Evolutionary conservation across 2,888 invertebrate species (phyloP).

Genomic region (Dendrolimus houi): DNA sequence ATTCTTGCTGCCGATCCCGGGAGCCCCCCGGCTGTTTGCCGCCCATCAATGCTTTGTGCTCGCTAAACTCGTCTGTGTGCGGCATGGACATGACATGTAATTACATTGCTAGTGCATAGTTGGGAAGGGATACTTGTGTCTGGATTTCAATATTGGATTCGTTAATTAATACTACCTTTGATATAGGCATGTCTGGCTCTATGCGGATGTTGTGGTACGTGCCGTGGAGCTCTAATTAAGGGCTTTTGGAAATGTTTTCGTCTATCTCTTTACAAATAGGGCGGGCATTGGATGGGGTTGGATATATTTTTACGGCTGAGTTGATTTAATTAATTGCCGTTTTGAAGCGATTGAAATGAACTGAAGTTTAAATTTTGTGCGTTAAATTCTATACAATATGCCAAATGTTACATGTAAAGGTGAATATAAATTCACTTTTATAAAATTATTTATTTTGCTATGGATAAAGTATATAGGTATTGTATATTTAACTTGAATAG

Average conservation of each 20-base stretch:
- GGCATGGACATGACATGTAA: conserved; percentile 39
- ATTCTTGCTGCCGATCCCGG: conserved; percentile 26
- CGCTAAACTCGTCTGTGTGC: conserved; percentile 24
- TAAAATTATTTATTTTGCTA: no score
- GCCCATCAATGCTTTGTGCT: conserved; percentile 34
- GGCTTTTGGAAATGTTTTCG: conserved; percentile 23
- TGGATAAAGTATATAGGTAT: no score
- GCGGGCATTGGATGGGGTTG: conserved; percentile 16
- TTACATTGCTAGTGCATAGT: conserved; percentile 30
- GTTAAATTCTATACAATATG: no score
- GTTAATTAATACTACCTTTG: conserved; percentile 49
- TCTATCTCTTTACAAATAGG: conserved; percentile 14
- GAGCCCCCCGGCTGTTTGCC: conserved; percentile 21
- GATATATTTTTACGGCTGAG: background rate
- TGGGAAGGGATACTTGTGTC: conserved; percentile 17
- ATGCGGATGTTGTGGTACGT: conserved; percentile 25
- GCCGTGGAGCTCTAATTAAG: conserved; percentile 28
- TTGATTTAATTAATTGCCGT: no score
- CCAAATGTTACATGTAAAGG: no score
- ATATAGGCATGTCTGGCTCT: conserved; percentile 30
- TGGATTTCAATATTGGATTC: conserved; percentile 40
- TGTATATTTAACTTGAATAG: no score
- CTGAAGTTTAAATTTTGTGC: no score
- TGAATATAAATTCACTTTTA: no score
- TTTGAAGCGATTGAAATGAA: no score